Conservation (phyloP, 1,140 invertebrate genomes). For the Pantala flavescens region DNA sequence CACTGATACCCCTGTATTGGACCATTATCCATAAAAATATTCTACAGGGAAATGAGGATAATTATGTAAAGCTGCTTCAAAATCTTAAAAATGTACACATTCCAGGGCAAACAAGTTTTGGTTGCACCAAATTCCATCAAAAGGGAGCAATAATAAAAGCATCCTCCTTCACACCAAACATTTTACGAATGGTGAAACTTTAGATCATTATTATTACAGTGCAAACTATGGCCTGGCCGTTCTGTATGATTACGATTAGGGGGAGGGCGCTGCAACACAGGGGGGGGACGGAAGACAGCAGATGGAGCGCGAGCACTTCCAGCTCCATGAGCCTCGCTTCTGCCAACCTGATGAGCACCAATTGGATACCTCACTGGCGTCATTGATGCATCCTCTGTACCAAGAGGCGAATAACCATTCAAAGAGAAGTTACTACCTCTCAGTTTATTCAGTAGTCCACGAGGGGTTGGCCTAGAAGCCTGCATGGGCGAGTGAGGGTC, state of each 20-base stretch:
- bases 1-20: too few relatives aligned
- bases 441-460: neutral
- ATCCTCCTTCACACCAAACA: neutral
- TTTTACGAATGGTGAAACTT: neutral
- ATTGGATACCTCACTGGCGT: neutral
- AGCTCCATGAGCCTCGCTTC: neutral
- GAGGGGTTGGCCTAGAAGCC: neutral
- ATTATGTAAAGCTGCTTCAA: neutral
- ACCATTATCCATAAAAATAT: neutral
- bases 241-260: neutral
- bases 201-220: slow-evolving; percentile 1
- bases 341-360: neutral
- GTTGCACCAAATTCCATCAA: neutral
- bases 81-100: neutral
- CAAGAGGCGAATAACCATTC: neutral
- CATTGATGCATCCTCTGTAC: neutral
- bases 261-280: neutral
- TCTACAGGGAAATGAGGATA: neutral
- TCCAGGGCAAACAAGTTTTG: neutral
- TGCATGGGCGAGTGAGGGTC: neutral
- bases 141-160: neutral
- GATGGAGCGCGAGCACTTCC: neutral
- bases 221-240: neutral
- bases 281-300: neutral
- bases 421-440: slow-evolving; percentile 6